Base-by-base conservation (phyloP, 2,888 invertebrate species). In the Agrochola macilenta region DNA sequence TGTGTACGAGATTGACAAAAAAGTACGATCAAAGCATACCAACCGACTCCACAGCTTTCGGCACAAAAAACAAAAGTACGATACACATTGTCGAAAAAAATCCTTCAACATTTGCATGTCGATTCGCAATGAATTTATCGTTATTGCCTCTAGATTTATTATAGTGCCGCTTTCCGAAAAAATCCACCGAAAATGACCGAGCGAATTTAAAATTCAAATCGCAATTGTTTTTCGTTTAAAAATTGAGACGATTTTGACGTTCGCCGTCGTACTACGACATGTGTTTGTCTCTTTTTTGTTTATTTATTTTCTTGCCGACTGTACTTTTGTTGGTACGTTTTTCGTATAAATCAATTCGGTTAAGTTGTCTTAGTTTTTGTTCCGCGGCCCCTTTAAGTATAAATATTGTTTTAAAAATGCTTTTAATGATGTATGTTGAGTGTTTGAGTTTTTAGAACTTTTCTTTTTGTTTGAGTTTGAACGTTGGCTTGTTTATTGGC, bases 71-170 rank as follows among this genome's bases (percentile, higher is more conserved):
- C 91, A 93, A 95, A 94, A 93, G 92, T 92, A 93, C 93, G 92
- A 93, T 93, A 90, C 91, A 92, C 90, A 92, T 91, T 93, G 93
- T 93, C 93, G 93, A 95, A 96, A 96, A 95, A 95, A 95, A 96
- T 95, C 93, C 90, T 89, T 90, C 89, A 89, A 93, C 96, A 96
- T 96, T 96, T 96, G 96, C 96, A 96, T 96, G 96, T 96, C 96
- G 95, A 96, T 96, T 94, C 89, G 95, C 96, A 96, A 96, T 96
- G 96, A 96, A 96, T 96, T 96, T 96, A 96, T 96, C 90, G 96
- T 96, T 96, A 96, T 96, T 96, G 96, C 95, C 86, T 86, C 83
- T 90, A 95, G 96, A 96, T 96, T 96, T 96, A 96, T 96, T 95
- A 93, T 89, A 88, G 89, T 88, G 91, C 93, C 93, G 91, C 93